These are phyloP conservation scores for Furcula furcula DNA, from an alignment of 2,888 invertebrate genomes.

Conservation along the genomic window DNA sequence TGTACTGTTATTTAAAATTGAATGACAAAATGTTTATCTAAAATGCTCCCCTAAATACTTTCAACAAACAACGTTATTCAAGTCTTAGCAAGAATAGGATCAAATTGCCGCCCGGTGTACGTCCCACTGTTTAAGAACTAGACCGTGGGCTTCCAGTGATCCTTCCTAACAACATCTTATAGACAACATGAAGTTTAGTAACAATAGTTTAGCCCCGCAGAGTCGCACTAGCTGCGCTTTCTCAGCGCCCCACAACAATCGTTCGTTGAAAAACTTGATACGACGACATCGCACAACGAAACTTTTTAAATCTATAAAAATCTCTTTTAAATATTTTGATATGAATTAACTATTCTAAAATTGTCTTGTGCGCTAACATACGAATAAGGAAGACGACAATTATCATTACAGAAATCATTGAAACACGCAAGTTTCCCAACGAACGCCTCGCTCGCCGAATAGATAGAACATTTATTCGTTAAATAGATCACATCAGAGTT, in stretches of 20 bases:
- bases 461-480: conserved; percentile 48
- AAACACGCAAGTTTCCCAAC: conserved; percentile 65
- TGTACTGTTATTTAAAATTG: conserved; percentile 28
- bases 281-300: conserved; percentile 41
- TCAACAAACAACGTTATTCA: conserved; percentile 70
- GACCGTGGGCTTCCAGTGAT: conserved; percentile 31
- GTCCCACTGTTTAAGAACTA: conserved; percentile 22
- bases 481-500: conserved; percentile 62
- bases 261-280: conserved; percentile 67
- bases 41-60: conserved; percentile 56
- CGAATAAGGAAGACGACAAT: conserved; percentile 72
- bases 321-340: conserved; percentile 65
- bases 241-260: conserved; percentile 15
- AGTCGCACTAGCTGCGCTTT: conserved; percentile 14
- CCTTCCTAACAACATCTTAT: conserved; percentile 56
- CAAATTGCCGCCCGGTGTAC: conserved; percentile 34
- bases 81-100: conserved; percentile 59
- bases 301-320: conserved; percentile 47
- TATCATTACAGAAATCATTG: conserved; percentile 40
- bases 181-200: conserved; percentile 58
- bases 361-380: conserved; percentile 73
- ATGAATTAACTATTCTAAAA: conserved; percentile 68
- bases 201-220: conserved; percentile 43
- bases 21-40: conserved; percentile 40
- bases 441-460: conserved; percentile 38